Base-by-base conservation (phyloP, 2,797 vertebrate genomes). In the Rhabdomys pumilio region DNA sequence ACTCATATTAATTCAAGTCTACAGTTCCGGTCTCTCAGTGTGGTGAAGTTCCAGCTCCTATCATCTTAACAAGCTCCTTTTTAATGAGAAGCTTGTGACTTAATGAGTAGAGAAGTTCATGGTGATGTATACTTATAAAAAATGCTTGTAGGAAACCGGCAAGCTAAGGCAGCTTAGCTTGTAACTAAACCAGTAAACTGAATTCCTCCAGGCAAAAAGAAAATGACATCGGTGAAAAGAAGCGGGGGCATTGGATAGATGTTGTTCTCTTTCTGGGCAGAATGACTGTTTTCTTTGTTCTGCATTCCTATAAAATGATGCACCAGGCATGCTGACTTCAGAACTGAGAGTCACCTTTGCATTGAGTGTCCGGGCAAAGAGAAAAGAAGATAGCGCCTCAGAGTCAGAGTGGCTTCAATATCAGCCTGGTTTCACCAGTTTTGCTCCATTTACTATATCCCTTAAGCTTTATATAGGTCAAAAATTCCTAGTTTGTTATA, bases 41-140 rank as follows among this genome's bases (percentile, higher is more conserved):
- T 77, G 92, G 82, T 83, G 86, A 81, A 67, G 69, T 95, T 92
- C 75, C 93, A 96, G 88, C 53, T 92, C 26, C 41, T 59, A 50
- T 90, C 77, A 14, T 47, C 53, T 88, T 96, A 95, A 96, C 59
- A 91, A 95, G 85, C 47, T 89, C 53, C 14, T 89, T 77, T 92
- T 65, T 94, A 94, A 96, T 88, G 57, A 61, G n/a, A 94, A 95
- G 34, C 86, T 34, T 91, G 69, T 92, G 85, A 92, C 80, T 84
- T 96, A 96, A 89, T 75, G 26, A 69, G 31, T 91, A 7, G 72
- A 80, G 63, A 84, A 89, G 92, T 84, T 65, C n/a, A 92, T 91
- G 59, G 65, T 95, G 90, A 96, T 95, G 85, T 11, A 83, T 26
- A 31, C 59, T 6, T 73, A 1, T 84, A 94, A 96, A 91, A 95